Conservation (phyloP, 2,888 invertebrate genomes). For the Troilus luridus region DNA sequence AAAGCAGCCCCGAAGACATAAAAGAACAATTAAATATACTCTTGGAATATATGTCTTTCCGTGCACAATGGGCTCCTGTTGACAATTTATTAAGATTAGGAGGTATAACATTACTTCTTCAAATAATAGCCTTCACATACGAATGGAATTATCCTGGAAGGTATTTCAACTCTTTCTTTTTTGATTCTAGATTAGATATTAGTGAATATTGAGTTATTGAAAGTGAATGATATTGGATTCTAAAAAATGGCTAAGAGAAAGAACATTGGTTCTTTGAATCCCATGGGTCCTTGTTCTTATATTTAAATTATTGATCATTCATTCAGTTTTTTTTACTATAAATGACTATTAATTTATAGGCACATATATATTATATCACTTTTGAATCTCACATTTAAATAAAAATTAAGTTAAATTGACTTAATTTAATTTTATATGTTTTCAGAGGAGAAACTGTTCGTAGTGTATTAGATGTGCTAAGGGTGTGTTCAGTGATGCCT, state of each 20-base stretch:
- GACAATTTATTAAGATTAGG: constrained; percentile 89
- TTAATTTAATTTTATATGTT: constrained; percentile 64
- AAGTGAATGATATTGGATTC: not conserved
- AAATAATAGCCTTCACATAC: constrained; percentile 89
- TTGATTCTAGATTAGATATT: not conserved
- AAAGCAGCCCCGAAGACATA: constrained; percentile 82
- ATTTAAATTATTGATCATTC: not conserved
- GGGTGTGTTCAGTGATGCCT: constrained; percentile 91
- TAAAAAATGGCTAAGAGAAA: too few species aligned
- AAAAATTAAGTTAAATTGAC: too few species aligned
- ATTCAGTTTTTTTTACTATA: not conserved
- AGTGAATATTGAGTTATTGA: not conserved
- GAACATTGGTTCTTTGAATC: not conserved
- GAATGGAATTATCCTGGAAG: constrained; percentile 93
- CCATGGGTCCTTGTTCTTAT: not conserved
- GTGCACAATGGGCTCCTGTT: constrained; percentile 90
- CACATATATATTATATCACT: not conserved
- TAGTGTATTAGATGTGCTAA: constrained; percentile 88
- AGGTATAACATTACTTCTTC: constrained; percentile 84
- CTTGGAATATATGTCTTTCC: constrained; percentile 81
- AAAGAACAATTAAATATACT: constrained; percentile 88
- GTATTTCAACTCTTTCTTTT: constrained; percentile 67
- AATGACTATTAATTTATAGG: not conserved
- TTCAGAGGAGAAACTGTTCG: constrained; percentile 84
- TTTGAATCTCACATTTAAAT: not conserved